Base-by-base conservation (phyloP, 2,113 vertebrate genomes). In the Chelonoidis abingdonii region DNA sequence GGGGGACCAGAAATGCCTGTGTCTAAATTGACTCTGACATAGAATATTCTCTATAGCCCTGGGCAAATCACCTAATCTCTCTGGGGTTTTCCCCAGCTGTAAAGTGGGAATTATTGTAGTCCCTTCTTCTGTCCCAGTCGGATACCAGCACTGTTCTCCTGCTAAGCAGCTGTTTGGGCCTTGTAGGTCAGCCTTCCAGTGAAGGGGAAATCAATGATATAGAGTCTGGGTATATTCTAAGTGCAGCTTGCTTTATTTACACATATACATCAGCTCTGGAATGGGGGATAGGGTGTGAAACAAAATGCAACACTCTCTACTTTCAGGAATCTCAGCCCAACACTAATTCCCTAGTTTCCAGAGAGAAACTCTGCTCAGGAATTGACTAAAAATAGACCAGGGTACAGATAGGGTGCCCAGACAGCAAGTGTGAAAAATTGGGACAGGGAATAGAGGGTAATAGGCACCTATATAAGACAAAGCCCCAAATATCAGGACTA, bases 51-150 rank as follows among this genome's bases (percentile, higher is more conserved):
- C 84, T 89, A 85, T n/a, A 89, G 82, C 9, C 31, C 53, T 52
- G 35, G 38, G 41, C 80, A 96, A 92, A 94, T 57, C 75, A 35
- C 44, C 86, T 79, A 24, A 83, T 59, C 56, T 88, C 93, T 93
- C 86, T 95, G 94, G 95, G 82, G 94, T 95, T 85, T 95, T 94
- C 81, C 85, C 53, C 56, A 41, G 56, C 24, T 84, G 52, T 62
- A 21, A 65, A 65, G 31, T 62, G 29, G 57, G 12, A 31, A 62
- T 35, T 29, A n/a, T 44, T 80, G 52, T 14, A 86, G 29, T 6
- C 49, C 78, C 10, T 84, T 83, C 62, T 22, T 35, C 49, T 50
- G 44, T 56, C 56, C n/a, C 59, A 89, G 80, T 87, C 87, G 41
- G 29, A 95, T 38, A 92, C 21, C 53, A 88, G 78, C 44, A 38